Evolutionary conservation across 2,888 invertebrate genomes (phyloP).

Genomic region (Brachyptera putata): DNA sequence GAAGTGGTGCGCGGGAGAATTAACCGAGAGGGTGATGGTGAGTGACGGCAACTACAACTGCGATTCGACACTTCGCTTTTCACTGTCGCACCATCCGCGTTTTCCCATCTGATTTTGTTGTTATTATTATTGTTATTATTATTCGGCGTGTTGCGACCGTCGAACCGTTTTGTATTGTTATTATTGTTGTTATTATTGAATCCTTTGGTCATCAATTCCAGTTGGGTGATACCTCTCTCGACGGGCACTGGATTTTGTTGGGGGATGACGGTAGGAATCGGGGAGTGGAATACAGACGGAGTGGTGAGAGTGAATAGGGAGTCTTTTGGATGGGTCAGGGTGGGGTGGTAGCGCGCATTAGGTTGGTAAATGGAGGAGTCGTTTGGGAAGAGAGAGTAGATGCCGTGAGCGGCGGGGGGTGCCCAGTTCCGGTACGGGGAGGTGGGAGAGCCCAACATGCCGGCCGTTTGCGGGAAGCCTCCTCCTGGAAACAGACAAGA

Average conservation of each 20-base stretch:
- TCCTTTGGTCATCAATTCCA: constrained; percentile 56
- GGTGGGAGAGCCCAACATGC: constrained; percentile 25
- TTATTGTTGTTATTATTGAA: constrained; percentile 41
- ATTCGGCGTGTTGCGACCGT: constrained; percentile 7
- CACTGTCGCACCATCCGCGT: constrained; percentile 14
- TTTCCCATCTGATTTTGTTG: constrained; percentile 24
- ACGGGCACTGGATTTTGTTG: constrained; percentile 19
- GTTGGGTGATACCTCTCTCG: constrained; percentile 51
- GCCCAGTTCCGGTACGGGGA: constrained; percentile 10
- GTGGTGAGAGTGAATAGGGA: constrained; percentile 44
- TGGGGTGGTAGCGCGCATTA: constrained; percentile 12
- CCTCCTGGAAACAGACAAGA: constrained; percentile 23
- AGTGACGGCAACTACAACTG: constrained; percentile 33
- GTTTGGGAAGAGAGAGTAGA: constrained; percentile 21
- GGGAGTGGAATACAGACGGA: constrained; percentile 61
- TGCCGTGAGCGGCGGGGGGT: constrained; percentile 1
- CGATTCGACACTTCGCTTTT: constrained; percentile 27
- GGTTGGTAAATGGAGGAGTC: neutral
- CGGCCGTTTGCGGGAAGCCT: constrained; percentile 29
- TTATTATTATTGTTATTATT: constrained; percentile 19
- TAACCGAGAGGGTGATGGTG: constrained; percentile 30
- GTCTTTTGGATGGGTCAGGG: constrained; percentile 6
- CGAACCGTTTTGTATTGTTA: constrained; percentile 35
- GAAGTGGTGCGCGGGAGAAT: neutral
- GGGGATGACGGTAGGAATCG: constrained; percentile 47